These are phyloP conservation scores for Bambusicola thoracicus DNA, from an alignment of 2,113 vertebrate genomes.

Conservation along the genomic window DNA sequence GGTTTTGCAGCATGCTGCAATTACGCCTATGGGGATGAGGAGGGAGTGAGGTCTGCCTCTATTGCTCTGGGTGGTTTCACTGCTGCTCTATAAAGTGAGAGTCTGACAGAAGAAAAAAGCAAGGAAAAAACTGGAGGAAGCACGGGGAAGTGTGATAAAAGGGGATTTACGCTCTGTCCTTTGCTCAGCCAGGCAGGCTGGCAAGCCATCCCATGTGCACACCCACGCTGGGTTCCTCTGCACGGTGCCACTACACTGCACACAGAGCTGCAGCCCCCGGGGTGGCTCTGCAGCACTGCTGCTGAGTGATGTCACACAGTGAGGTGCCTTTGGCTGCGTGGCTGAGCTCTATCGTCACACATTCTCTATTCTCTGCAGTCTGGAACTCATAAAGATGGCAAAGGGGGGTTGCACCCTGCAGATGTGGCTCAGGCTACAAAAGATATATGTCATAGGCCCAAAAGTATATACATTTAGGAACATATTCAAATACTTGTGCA, in stretches of 20 bases:
- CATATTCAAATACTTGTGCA: accelerated
- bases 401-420: accelerated
- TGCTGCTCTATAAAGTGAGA: too few species aligned
- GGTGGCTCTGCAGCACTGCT: background rate
- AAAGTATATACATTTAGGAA: accelerated
- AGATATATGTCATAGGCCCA: background rate
- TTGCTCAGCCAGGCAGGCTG: background rate
- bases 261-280: too few species aligned
- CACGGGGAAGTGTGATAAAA: too few species aligned
- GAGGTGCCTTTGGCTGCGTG: background rate
- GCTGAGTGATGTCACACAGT: background rate
- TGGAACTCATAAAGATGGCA: accelerated
- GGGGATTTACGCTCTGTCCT: background rate
- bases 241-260: too few species aligned
- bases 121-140: background rate
- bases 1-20: background rate
- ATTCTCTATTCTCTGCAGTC: background rate
- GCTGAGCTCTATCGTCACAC: background rate
- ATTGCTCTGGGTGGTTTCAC: background rate
- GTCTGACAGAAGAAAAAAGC: too few species aligned
- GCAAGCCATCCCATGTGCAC: background rate
- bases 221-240: accelerated
- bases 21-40: background rate
- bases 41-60: background rate
- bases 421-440: accelerated